Conservation (phyloP, 1,140 invertebrate species). For the Agrypnia vestita region DNA sequence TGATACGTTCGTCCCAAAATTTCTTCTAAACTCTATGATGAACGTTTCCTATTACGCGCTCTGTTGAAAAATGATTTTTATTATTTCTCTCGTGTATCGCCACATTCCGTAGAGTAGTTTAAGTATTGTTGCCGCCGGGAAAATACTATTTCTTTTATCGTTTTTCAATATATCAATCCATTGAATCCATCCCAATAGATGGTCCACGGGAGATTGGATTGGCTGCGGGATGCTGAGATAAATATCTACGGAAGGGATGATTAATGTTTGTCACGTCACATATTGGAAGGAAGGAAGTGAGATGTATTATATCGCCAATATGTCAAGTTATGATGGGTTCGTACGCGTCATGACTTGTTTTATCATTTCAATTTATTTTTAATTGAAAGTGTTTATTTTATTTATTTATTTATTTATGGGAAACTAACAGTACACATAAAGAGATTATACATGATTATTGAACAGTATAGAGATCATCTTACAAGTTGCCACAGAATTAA, state of each 20-base stretch:
- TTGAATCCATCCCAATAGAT: slow-evolving; percentile 20
- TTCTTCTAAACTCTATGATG: neutral
- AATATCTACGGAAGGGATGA: slow-evolving; percentile 17
- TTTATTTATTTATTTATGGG: too few relatives aligned
- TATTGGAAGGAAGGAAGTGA: neutral
- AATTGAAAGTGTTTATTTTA: too few relatives aligned
- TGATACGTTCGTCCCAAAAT: slow-evolving; percentile 17
- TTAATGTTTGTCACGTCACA: slow-evolving; percentile 37
- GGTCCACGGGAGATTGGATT: slow-evolving; percentile 29
- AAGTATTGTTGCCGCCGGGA: slow-evolving; percentile 16
- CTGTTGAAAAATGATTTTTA: slow-evolving; percentile 28
- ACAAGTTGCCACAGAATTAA: too few relatives aligned
- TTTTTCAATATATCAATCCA: slow-evolving; percentile 18
- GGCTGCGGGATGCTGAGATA: slow-evolving; percentile 27
- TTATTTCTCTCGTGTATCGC: neutral
- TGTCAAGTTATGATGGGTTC: slow-evolving; percentile 29
- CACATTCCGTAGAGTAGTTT: slow-evolving; percentile 9
- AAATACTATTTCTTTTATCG: slow-evolving; percentile 40
- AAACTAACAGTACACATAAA: too few relatives aligned
- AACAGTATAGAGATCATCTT: too few relatives aligned
- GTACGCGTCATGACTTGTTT: too few relatives aligned
- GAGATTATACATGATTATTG: too few relatives aligned
- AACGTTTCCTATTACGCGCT: slow-evolving; percentile 9
- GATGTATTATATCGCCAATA: neutral
- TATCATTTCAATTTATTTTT: too few relatives aligned